A percentile compares a stretch with the other conserved stretches of the same genome.
Evolutionary conservation across 2,888 invertebrate genomes (phyloP).

Genomic region (Ormyrus rosae): DNA sequence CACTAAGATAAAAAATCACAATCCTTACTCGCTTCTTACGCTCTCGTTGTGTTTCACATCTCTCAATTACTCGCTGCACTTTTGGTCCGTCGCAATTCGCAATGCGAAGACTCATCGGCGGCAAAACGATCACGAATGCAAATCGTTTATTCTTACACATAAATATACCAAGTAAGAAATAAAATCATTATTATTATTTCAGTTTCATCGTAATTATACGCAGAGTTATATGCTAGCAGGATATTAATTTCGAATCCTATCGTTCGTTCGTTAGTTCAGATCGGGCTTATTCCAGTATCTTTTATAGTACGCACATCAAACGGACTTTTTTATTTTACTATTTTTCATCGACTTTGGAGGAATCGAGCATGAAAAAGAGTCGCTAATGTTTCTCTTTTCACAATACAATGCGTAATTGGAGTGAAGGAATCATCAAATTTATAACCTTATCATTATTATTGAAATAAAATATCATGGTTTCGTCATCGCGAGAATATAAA

Average conservation of each 20-base stretch:
- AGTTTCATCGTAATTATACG: conserved; percentile 1
- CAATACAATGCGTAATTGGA: neutral
- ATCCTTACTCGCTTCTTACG: conserved; percentile 19
- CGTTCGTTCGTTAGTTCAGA: conserved; percentile 12
- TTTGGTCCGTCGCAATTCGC: conserved; percentile 18
- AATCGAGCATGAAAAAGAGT: conserved; percentile 16
- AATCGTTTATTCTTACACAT: neutral
- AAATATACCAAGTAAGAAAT: neutral
- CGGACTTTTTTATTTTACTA: neutral
- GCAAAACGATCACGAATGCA: conserved; percentile 3
- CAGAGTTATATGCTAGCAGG: conserved; percentile 19
- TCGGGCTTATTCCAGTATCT: too few relatives aligned
- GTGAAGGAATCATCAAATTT: neutral
- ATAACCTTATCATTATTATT: neutral
- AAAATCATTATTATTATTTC: neutral
- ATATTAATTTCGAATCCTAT: conserved; percentile 19
- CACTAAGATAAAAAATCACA: conserved; percentile 36
- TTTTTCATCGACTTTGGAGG: conserved; percentile 12
- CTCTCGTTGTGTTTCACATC: conserved; percentile 15
- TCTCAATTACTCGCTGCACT: conserved; percentile 6
- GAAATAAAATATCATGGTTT: neutral
- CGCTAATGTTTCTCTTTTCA: neutral
- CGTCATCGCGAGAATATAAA: neutral
- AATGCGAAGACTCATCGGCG: conserved; percentile 15
- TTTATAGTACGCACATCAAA: neutral